Evolutionary conservation across 2,113 vertebrate genomes (phyloP).

Genomic region (Dromaius novaehollandiae): DNA sequence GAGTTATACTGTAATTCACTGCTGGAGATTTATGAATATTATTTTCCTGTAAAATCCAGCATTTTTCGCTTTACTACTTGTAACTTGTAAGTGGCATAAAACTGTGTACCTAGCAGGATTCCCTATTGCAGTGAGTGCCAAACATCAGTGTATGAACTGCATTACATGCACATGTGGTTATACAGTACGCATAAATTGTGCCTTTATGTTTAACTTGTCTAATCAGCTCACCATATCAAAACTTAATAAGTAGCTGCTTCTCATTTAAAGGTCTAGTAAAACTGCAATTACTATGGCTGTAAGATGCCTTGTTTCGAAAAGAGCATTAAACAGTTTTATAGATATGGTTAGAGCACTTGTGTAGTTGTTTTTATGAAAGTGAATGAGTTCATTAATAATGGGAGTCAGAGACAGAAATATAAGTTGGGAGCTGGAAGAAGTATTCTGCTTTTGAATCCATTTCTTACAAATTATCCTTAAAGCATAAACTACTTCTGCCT

Average conservation of each 20-base stretch:
- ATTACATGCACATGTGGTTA: conserved; percentile 26
- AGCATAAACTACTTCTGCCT: neutral
- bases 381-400: conserved; percentile 67
- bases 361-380: conserved; percentile 67
- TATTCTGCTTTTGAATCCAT: neutral
- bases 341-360: conserved; percentile 63
- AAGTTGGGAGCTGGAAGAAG: conserved; percentile 4
- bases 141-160: neutral
- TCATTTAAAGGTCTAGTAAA: conserved; percentile 77
- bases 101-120: conserved; percentile 43
- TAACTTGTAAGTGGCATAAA: conserved; percentile 59
- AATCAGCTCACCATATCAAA: conserved; percentile 72
- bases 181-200: conserved; percentile 43
- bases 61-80: conserved; percentile 69
- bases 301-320: conserved; percentile 73
- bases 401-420: conserved; percentile 42
- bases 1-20: conserved; percentile 68
- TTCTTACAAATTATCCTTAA: neutral
- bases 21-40: conserved; percentile 74
- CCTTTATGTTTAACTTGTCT: conserved; percentile 68
- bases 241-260: conserved; percentile 76
- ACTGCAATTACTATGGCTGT: conserved; percentile 63
- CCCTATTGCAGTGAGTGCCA: neutral
- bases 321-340: conserved; percentile 71
- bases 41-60: conserved; percentile 76